Conservation (phyloP, 1,140 invertebrate species). For the Oreohelix idahoensis region DNA sequence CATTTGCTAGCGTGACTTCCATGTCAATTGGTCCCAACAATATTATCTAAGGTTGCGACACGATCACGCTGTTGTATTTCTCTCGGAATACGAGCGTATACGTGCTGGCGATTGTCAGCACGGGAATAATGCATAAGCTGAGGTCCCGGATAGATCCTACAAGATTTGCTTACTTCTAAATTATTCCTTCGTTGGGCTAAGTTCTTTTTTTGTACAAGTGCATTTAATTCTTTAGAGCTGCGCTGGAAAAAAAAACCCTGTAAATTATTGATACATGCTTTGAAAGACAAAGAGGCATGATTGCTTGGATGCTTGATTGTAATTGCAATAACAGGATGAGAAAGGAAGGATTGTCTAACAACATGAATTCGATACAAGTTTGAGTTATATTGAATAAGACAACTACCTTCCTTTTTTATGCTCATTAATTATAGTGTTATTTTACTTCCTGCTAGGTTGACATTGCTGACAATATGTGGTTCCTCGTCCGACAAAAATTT, state of each 20-base stretch:
- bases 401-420: too few relatives aligned
- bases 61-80: background rate
- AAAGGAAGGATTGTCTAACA: too few relatives aligned
- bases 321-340: background rate
- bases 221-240: background rate
- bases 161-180: background rate
- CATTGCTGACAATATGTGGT: too few relatives aligned
- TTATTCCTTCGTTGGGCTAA: background rate
- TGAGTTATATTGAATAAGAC: too few relatives aligned
- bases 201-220: background rate
- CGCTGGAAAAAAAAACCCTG: background rate
- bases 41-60: conserved; percentile 11
- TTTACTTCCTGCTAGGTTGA: too few relatives aligned
- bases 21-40: background rate
- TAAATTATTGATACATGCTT: background rate
- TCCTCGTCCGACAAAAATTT: too few relatives aligned
- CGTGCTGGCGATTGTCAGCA: background rate
- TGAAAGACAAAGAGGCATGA: background rate
- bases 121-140: background rate
- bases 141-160: background rate
- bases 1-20: conserved; percentile 31
- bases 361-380: too few relatives aligned
- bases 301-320: background rate
- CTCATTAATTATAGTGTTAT: too few relatives aligned
- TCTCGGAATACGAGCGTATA: background rate